These are phyloP conservation scores for Propithecus perrieri DNA, from an alignment of 2,797 vertebrate genomes.

Conservation along the genomic window DNA sequence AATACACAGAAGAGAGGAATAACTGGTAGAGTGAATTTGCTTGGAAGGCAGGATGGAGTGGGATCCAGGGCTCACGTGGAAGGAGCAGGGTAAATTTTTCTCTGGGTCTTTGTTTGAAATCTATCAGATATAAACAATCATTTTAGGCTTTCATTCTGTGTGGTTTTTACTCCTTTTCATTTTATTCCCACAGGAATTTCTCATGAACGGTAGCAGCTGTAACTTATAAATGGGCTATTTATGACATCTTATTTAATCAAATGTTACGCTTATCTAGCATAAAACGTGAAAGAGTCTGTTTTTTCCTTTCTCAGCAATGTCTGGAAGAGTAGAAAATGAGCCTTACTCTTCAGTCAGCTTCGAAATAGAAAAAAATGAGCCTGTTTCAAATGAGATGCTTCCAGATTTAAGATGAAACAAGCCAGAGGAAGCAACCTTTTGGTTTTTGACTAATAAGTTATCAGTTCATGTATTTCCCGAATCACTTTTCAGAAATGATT, in stretches of 20 bases:
- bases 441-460: not conserved
- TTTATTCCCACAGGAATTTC: slow-evolving; percentile 2
- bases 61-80: not conserved
- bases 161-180: not conserved
- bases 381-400: not conserved
- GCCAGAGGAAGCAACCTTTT: slow-evolving; percentile 23
- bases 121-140: not conserved
- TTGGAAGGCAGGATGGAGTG: not conserved
- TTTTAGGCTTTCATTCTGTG: not conserved
- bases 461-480: not conserved
- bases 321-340: slow-evolving; percentile 3
- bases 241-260: slow-evolving; percentile 44
- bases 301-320: slow-evolving; percentile 48
- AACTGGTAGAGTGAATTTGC: not conserved
- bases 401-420: slow-evolving; percentile 50
- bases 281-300: slow-evolving; percentile 44
- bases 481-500: not conserved
- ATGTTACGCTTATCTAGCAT: not conserved
- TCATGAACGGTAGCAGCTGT: not conserved
- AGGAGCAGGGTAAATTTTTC: not conserved
- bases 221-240: not conserved
- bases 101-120: not conserved
- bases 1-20: not conserved
- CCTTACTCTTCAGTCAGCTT: slow-evolving; percentile 42
- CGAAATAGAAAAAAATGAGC: slow-evolving; percentile 3